Evolutionary conservation across 2,888 invertebrate genomes (phyloP).

Genomic region (Lasioglossum oenotherae): DNA sequence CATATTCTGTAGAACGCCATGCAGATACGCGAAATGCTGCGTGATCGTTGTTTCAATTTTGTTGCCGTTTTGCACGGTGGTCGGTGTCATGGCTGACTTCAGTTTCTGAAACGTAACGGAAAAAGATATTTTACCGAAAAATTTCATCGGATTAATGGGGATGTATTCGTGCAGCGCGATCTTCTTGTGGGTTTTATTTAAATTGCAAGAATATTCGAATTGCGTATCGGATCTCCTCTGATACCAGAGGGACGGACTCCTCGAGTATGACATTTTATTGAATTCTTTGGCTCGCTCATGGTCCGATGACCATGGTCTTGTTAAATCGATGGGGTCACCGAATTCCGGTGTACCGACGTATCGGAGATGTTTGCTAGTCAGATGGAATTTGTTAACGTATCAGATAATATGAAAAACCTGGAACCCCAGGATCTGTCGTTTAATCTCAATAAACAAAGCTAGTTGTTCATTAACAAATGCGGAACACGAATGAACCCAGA

Average conservation of each 20-base stretch:
- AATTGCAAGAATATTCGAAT: background rate
- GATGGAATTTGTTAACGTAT: constrained; percentile 20
- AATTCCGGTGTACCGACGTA: constrained; percentile 52
- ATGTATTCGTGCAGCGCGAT: too few species aligned
- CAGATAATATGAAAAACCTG: background rate
- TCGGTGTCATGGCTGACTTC: background rate
- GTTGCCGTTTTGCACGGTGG: constrained; percentile 52
- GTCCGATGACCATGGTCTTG: constrained; percentile 39
- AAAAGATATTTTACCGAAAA: background rate
- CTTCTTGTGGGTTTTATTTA: constrained; percentile 24
- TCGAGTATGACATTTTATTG: constrained; percentile 50
- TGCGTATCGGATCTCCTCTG: constrained; percentile 11
- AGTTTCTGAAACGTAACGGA: constrained; percentile 57
- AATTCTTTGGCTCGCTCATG: constrained; percentile 52
- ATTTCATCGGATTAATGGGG: background rate
- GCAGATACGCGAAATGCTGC: constrained; percentile 86
- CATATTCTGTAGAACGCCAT: constrained; percentile 85
- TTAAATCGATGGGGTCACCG: constrained; percentile 45
- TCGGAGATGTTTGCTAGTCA: constrained; percentile 28
- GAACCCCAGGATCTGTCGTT: background rate
- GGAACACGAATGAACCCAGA: too few species aligned
- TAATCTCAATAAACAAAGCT: background rate
- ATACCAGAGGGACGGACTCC: background rate
- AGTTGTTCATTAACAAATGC: background rate
- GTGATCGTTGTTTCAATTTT: constrained; percentile 83